Base-by-base conservation (phyloP, 2,888 invertebrate species). In the Caenorhabditis sp. region DNA sequence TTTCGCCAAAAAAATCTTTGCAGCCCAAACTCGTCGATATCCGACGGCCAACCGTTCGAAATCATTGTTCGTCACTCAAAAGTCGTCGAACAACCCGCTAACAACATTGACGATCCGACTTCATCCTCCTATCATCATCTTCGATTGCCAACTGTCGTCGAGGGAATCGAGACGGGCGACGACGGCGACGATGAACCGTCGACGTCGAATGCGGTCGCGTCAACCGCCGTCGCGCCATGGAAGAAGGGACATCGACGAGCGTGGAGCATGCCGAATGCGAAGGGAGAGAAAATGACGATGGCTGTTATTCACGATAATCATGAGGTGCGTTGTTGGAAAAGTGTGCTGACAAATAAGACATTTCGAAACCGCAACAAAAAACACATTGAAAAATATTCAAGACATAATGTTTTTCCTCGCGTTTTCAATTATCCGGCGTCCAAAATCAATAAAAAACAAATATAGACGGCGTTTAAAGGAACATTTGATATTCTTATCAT, bases 221-320 rank as follows among this genome's bases (percentile, higher is more conserved):
- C 61, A 23, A 27, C 37, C 10, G n/a, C n/a, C n/a, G n/a, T n/a
- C 10, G 31, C 75, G 5, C 58, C 66, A 2, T 76, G 67, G 68
- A 84, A 80, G 31, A 84, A 85, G 58, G 86, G 86, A 0, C 86
- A 86, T 68, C 72, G 86, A 49, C 66, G 86, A 23, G 86, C 86
- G 49, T 87, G 82, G 79, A 85, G 85, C 37, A 86, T 87, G 86
- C 86, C 86, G 24, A 84, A 83, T 64, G 84, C 83, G 12, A 79
- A 80, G 50, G 79, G 83, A 57, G 85, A 83, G 37, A 81, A 82
- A 36, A 81, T 80, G 63, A 79, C 82, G 10, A 69, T 86, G 21
- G 82, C 84, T n/a, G 86, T 86, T 12, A 79, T 83, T 6, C 81
- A 85, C 24, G 82, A 86, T 43, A 66, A 78, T 43, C 70, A 69